phyloP scores from a whole-genome alignment of 2,797 vertebrate genomes.

The Cirrhinus molitorella region DNA sequence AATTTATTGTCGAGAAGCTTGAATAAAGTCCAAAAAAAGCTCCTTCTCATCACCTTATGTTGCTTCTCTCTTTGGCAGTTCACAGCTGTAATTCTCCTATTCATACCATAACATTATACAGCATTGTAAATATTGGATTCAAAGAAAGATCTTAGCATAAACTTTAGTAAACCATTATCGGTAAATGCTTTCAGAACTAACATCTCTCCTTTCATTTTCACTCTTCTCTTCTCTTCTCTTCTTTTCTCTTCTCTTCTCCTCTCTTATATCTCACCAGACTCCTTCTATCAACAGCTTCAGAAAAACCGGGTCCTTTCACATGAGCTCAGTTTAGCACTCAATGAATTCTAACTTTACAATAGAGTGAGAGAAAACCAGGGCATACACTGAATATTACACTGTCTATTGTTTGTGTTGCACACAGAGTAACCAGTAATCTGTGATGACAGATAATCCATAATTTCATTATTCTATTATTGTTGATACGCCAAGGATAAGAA shows the following conservation, averaged over 20 bases:
- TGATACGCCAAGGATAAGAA: neutral
- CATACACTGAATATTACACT: constrained; percentile 7
- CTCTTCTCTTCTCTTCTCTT: neutral
- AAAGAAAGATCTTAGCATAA: neutral
- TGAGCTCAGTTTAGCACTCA: constrained; percentile 91
- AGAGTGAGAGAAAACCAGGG: constrained; percentile 48
- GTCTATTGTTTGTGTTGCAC: neutral
- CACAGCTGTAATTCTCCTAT: neutral
- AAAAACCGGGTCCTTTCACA: constrained; percentile 94
- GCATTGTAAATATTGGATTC: neutral
- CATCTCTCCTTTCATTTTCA: neutral
- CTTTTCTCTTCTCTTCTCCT: neutral
- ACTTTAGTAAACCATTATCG: constrained; percentile 10
- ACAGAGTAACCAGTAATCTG: neutral
- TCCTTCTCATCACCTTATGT: constrained; percentile 66
- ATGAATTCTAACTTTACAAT: constrained; percentile 79
- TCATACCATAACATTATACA: constrained; percentile 2
- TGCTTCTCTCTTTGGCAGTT: constrained; percentile 50
- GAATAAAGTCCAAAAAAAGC: constrained; percentile 77
- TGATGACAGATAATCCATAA: neutral
- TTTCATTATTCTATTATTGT: neutral
- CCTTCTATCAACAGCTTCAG: constrained; percentile 94
- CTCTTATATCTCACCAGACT: constrained; percentile 83
- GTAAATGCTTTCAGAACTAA: constrained; percentile 14
- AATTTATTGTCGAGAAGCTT: constrained; percentile 79